Conservation (phyloP, 2,888 invertebrate genomes). For the Anoncus sp. region DNA sequence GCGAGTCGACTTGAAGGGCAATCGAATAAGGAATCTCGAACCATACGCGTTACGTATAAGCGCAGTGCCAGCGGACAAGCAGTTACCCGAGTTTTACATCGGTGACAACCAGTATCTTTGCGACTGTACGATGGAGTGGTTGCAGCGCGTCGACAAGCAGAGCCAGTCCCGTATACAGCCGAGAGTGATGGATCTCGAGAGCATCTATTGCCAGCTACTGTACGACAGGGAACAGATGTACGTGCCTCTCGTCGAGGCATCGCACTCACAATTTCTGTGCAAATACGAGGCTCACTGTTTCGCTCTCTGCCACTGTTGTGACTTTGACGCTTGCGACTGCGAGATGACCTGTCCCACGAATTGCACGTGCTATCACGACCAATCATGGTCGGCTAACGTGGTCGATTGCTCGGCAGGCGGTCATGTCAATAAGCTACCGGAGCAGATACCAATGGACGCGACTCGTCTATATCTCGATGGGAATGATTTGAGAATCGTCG, state of each 20-base stretch:
- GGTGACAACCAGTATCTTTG: conserved; percentile 94
- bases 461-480: conserved; percentile 95
- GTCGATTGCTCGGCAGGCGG: conserved; percentile 92
- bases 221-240: conserved; percentile 90
- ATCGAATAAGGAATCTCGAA: conserved; percentile 90
- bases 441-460: conserved; percentile 95
- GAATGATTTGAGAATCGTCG: conserved; percentile 90
- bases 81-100: conserved; percentile 92
- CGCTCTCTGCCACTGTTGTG: conserved; percentile 94
- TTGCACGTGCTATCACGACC: conserved; percentile 95
- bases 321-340: conserved; percentile 96
- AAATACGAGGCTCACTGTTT: conserved; percentile 94
- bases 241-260: conserved; percentile 91
- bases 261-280: conserved; percentile 93
- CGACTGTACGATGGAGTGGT: conserved; percentile 96
- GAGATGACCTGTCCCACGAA: conserved; percentile 95
- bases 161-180: conserved; percentile 92
- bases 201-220: conserved; percentile 92
- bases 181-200: conserved; percentile 91
- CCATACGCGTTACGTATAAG: conserved; percentile 91
- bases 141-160: conserved; percentile 90
- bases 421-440: conserved; percentile 89
- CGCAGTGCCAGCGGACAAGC: conserved; percentile 89
- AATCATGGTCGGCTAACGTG: conserved; percentile 93
- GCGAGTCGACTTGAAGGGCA: conserved; percentile 91